phyloP scores from a whole-genome alignment of 92 coral and sea anemone species.

The Diadumene lineata region DNA sequence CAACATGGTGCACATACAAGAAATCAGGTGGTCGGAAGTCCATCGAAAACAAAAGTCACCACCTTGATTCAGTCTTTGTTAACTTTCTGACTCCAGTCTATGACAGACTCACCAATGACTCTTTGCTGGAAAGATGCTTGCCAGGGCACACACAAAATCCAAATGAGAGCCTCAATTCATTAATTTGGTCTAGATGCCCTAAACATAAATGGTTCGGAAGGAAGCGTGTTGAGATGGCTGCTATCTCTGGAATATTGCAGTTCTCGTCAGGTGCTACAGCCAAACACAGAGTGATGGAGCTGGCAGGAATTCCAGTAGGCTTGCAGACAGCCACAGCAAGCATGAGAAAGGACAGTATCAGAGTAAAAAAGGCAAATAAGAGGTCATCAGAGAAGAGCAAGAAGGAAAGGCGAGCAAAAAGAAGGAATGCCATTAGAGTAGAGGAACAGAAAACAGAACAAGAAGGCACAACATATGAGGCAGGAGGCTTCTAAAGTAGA shows the following conservation, averaged over 20 bases:
- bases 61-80: slow-evolving; percentile 26
- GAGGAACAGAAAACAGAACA: slow-evolving; percentile 15
- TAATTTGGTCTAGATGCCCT: slow-evolving; percentile 51
- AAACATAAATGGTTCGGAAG: slow-evolving; percentile 48
- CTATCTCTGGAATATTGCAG: slow-evolving; percentile 26
- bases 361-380: slow-evolving; percentile 33
- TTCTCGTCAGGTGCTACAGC: slow-evolving; percentile 38
- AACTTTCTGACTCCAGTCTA: slow-evolving; percentile 17
- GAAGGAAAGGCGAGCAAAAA: slow-evolving; percentile 34
- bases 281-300: slow-evolving; percentile 40
- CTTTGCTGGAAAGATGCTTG: slow-evolving; percentile 30
- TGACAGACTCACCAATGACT: slow-evolving; percentile 21
- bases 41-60: slow-evolving; percentile 19
- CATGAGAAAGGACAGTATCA: slow-evolving; percentile 21
- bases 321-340: slow-evolving; percentile 16
- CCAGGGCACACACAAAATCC: slow-evolving; percentile 52
- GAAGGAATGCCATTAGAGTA: slow-evolving; percentile 9
- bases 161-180: slow-evolving; percentile 38
- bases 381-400: slow-evolving; percentile 35
- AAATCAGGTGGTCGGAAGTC: background rate
- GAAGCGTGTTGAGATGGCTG: slow-evolving; percentile 43
- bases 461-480: slow-evolving; percentile 34
- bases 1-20: slow-evolving; percentile 38
- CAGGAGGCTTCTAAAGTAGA: slow-evolving; percentile 28
- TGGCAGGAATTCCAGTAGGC: slow-evolving; percentile 24